Conservation (phyloP, 2,113 vertebrate species). For the Myiozetetes cayanensis region DNA sequence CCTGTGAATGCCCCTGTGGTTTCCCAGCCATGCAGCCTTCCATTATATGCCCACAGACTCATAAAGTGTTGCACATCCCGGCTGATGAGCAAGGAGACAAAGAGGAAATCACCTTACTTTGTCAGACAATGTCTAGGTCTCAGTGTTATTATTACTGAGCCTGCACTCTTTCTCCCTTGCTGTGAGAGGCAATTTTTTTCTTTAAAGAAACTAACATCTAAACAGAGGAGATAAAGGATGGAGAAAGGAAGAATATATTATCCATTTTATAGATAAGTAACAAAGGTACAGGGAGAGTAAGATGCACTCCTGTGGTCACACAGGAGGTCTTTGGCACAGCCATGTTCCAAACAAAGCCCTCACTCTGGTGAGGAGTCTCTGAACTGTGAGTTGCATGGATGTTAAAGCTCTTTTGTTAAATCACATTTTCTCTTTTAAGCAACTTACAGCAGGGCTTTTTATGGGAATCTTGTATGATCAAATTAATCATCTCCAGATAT, state of each 20-base stretch:
- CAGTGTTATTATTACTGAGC: slow-evolving; percentile 2
- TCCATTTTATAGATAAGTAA: slow-evolving; percentile 14
- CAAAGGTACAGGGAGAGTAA: slow-evolving; percentile 14
- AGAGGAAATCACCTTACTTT: slow-evolving; percentile 31
- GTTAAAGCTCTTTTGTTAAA: slow-evolving; percentile 15
- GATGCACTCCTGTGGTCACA: background rate
- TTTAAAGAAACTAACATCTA: slow-evolving; percentile 38
- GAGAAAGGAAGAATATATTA: slow-evolving; percentile 14
- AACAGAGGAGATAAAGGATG: slow-evolving; percentile 24
- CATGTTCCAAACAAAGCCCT: slow-evolving; percentile 16
- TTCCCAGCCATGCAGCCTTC: background rate
- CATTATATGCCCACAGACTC: background rate
- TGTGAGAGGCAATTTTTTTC: slow-evolving; percentile 17
- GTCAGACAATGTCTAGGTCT: slow-evolving; percentile 8
- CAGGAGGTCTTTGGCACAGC: slow-evolving; percentile 3
- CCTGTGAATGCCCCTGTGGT: slow-evolving; percentile 1
- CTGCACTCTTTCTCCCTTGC: slow-evolving; percentile 2
- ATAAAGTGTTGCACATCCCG: background rate
- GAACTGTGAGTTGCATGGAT: slow-evolving; percentile 18
- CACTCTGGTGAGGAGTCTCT: background rate
- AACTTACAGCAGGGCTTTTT: background rate
- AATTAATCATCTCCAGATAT: background rate
- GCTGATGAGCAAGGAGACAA: slow-evolving; percentile 29
- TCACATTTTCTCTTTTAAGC: slow-evolving; percentile 8
- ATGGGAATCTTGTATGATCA: background rate